Base-by-base conservation (phyloP, 2,888 invertebrate genomes). In the Heliconius ethilla region DNA sequence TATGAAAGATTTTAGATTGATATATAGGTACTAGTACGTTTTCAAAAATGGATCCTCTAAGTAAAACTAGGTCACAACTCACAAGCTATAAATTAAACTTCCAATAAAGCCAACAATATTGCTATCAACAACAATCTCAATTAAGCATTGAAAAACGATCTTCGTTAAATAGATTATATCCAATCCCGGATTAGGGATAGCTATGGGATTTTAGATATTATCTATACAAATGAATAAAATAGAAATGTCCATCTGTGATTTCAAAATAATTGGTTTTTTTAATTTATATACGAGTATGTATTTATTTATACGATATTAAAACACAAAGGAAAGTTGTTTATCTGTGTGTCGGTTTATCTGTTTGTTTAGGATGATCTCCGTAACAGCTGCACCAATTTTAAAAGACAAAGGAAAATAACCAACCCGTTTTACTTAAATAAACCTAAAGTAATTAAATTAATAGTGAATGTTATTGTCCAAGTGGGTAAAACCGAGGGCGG, bases 61-160 rank as follows among this genome's bases (percentile, higher is more conserved):
- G 40, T 25, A 45, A 45, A 69, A 69, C 13, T 45, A 45, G 25
- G 69, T 45, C 69, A 40, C 69, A 69, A 69, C 9, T 45, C 69
- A 69, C 69, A 40, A 69, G 69, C 40, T 40, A 69, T 25, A 69
- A 69, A 69, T 69, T 69, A 69, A n/a, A 69, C 9, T 55, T 22
- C 29, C 70, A 62, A 73, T 73, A 37, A 79, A 55, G 59, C 18
- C 27, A 74, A 70, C 72, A 51, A 65, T 69, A 25, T 73, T 29
- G 40, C 25, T 69, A 55, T 29, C 65, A 67, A 70, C 73, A 45
- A 51, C 15, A 74, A 55, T 73, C 74, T 76, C 76, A 76, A 74
- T 70, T 79, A 78, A 76, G 75, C 63, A 75, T 67, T 75, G 72
- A 59, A 63, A 55, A 70, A 55, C 75, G 69, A 78, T 76, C 65